Percentiles rank a stretch among this genome's conserved stretches.
Evolutionary conservation across 2,888 invertebrate genomes (phyloP).

Genomic region (Drosophila gaucha): DNA sequence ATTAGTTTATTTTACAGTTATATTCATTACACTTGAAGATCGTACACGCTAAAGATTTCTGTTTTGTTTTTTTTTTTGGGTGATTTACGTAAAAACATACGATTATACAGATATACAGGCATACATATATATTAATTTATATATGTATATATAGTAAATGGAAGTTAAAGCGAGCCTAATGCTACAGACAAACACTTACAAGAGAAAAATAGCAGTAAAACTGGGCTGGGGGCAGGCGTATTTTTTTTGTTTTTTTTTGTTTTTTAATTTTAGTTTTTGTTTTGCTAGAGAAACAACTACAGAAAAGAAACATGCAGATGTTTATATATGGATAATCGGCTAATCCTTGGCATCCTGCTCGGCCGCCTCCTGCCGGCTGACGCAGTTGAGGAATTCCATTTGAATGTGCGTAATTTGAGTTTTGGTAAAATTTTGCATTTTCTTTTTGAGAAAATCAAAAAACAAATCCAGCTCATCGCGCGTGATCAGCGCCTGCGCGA

Average conservation of each 20-base stretch:
- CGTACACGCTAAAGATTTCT: constrained; percentile 18
- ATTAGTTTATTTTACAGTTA: constrained; percentile 64
- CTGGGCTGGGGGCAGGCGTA: constrained; percentile 7
- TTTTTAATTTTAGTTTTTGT: background rate
- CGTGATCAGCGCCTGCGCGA: constrained; percentile 53
- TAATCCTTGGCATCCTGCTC: constrained; percentile 72
- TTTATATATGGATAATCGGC: background rate
- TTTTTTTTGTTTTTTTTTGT: background rate
- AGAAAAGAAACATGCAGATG: constrained; percentile 8
- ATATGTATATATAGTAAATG: background rate
- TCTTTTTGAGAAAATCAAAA: constrained; percentile 82
- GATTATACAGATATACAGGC: constrained; percentile 18
- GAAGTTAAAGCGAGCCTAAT: constrained; percentile 25
- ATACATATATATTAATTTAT: background rate
- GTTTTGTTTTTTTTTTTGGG: constrained; percentile 1
- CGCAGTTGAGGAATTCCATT: constrained; percentile 82
- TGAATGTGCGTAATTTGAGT: constrained; percentile 82
- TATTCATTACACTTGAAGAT: constrained; percentile 44
- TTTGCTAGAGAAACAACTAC: constrained; percentile 11
- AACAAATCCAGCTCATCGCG: constrained; percentile 83
- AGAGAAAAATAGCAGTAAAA: background rate
- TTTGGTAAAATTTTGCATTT: constrained; percentile 81
- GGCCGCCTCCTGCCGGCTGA: constrained; percentile 77
- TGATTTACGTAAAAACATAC: constrained; percentile 18
- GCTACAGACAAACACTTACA: constrained; percentile 35